phyloP scores from a whole-genome alignment of 2,888 invertebrate genomes.

The Aethes cnicana region DNA sequence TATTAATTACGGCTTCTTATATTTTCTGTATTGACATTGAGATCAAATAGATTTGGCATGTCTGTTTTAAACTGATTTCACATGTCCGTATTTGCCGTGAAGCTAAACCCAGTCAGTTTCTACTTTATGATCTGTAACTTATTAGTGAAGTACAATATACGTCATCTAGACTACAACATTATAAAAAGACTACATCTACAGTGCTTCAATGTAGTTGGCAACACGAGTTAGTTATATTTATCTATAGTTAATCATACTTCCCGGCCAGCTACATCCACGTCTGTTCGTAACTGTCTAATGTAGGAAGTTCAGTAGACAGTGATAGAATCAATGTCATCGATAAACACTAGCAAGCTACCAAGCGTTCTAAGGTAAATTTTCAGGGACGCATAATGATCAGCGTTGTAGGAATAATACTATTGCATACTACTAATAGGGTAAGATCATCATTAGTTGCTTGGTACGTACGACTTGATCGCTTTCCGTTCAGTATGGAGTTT shows the following conservation, averaged over 20 bases:
- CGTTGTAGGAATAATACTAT: slow-evolving; percentile 1
- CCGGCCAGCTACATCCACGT: too few species aligned
- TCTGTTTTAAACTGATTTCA: slow-evolving; percentile 17
- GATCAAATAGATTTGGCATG: slow-evolving; percentile 28
- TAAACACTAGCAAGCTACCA: too few species aligned
- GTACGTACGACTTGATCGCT: too few species aligned
- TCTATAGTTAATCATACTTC: too few species aligned
- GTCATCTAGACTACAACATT: slow-evolving; percentile 48
- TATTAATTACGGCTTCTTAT: too few species aligned
- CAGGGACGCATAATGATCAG: too few species aligned
- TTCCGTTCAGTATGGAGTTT: too few species aligned
- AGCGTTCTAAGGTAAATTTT: too few species aligned
- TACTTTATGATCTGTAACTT: slow-evolving; percentile 10
- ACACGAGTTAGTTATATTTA: slow-evolving; percentile 50
- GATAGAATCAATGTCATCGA: too few species aligned
- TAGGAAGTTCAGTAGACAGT: too few species aligned
- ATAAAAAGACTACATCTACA: slow-evolving; percentile 50
- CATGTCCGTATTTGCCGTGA: slow-evolving; percentile 16
- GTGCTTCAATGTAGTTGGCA: slow-evolving; percentile 53
- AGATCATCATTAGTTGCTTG: neutral
- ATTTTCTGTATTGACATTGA: slow-evolving; percentile 12
- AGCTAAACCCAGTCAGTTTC: slow-evolving; percentile 5
- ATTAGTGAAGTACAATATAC: slow-evolving; percentile 15
- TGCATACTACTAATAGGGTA: neutral
- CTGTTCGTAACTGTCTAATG: too few species aligned